Conservation (phyloP, 2,888 invertebrate genomes). For the Rhyacophila evoluta region DNA sequence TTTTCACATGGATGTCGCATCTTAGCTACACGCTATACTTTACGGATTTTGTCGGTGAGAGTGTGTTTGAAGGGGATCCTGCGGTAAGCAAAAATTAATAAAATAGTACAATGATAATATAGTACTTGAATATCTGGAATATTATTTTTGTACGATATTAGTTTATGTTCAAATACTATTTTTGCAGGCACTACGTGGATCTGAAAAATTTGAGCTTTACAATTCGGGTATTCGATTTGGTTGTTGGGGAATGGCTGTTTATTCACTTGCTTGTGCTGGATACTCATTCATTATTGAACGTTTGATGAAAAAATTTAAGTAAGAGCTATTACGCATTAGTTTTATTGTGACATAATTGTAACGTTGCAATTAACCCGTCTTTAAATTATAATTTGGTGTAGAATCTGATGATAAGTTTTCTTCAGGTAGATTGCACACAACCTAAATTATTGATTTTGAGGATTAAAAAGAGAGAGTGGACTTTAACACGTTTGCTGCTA, state of each 20-base stretch:
- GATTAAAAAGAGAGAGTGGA: too few species aligned
- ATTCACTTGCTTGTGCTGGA: constrained; percentile 63
- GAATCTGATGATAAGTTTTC: too few species aligned
- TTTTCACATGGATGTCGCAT: constrained; percentile 76
- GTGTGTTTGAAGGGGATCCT: constrained; percentile 71
- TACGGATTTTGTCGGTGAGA: constrained; percentile 77
- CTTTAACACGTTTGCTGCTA: too few species aligned
- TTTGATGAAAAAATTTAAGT: constrained; percentile 61
- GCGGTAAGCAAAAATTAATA: constrained; percentile 57
- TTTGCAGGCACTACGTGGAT: constrained; percentile 57
- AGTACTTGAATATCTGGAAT: too few species aligned
- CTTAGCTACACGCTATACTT: constrained; percentile 77
- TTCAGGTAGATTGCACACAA: too few species aligned
- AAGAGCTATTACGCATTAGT: constrained; percentile 16
- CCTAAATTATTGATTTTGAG: too few species aligned
- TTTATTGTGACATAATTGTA: too few species aligned
- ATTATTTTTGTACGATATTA: too few species aligned
- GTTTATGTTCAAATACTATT: too few species aligned
- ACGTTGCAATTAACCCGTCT: too few species aligned
- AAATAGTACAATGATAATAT: too few species aligned
- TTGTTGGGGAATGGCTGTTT: constrained; percentile 64
- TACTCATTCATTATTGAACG: constrained; percentile 62
- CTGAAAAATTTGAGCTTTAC: constrained; percentile 57
- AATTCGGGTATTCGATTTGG: constrained; percentile 63
- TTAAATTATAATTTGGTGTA: too few species aligned